A percentile compares a stretch with the other conserved stretches of the same genome.
phyloP scores from a whole-genome alignment of 2,888 invertebrate species.

The Ypsolopha scabrella region DNA sequence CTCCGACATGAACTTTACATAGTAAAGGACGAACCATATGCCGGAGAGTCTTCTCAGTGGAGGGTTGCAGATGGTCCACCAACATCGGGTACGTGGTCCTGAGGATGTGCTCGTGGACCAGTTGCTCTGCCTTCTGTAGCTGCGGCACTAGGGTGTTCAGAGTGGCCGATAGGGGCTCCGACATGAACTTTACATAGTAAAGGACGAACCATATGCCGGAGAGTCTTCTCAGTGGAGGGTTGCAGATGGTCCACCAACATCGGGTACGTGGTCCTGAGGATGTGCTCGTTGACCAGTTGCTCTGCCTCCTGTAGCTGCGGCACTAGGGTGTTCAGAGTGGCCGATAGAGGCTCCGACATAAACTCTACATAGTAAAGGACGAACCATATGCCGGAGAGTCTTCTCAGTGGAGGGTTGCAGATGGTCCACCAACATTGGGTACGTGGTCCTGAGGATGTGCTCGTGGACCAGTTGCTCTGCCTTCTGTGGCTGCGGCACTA shows the following conservation, averaged over 20 bases:
- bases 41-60: constrained; percentile 53
- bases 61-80: constrained; percentile 49
- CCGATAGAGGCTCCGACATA: constrained; percentile 48
- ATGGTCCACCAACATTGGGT: constrained; percentile 51
- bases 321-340: constrained; percentile 43
- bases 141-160: constrained; percentile 45
- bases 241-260: constrained; percentile 53
- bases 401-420: constrained; percentile 57
- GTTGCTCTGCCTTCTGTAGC: too few species aligned
- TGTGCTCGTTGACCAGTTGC: constrained; percentile 57
- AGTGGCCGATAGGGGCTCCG: constrained; percentile 45
- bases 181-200: constrained; percentile 56
- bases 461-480: constrained; percentile 56
- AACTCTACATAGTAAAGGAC: too few species aligned
- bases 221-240: constrained; percentile 54
- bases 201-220: constrained; percentile 19
- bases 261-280: constrained; percentile 50
- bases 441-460: constrained; percentile 53
- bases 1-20: constrained; percentile 58
- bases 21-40: constrained; percentile 19
- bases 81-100: constrained; percentile 53
- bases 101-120: constrained; percentile 58
- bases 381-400: constrained; percentile 20
- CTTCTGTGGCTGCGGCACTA: constrained; percentile 43
- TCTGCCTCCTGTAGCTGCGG: constrained; percentile 44